Conservation (phyloP, 92 coral and sea anemone genomes). For the Porites cylindrica region DNA sequence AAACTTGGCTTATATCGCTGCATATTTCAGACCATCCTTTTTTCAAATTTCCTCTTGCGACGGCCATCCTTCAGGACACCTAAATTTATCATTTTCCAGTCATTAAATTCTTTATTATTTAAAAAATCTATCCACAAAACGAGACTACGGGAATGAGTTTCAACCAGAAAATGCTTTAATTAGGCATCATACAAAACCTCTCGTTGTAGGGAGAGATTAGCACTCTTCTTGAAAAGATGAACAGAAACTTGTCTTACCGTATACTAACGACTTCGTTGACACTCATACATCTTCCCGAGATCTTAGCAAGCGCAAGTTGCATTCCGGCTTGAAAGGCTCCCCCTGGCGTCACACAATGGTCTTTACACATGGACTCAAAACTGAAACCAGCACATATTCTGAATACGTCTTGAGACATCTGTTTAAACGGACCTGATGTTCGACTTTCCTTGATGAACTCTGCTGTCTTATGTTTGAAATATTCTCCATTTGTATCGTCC, state of each 20-base stretch:
- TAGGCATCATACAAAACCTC: too few relatives aligned
- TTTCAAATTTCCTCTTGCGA: too few relatives aligned
- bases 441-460: conserved; percentile 44
- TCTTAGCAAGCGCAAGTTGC: conserved; percentile 76
- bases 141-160: too few relatives aligned
- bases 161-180: too few relatives aligned
- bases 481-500: conserved; percentile 70
- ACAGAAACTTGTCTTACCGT: conserved; percentile 42
- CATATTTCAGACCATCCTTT: too few relatives aligned
- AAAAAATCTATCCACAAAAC: too few relatives aligned
- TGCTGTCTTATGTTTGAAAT: conserved; percentile 54
- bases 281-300: conserved; percentile 55
- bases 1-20: too few relatives aligned
- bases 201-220: too few relatives aligned
- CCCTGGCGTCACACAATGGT: conserved; percentile 65
- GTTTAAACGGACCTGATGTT: conserved; percentile 68
- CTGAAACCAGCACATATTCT: conserved; percentile 62
- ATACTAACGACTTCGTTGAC: conserved; percentile 79
- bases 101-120: too few relatives aligned
- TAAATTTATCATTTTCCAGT: too few relatives aligned
- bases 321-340: conserved; percentile 82
- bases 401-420: conserved; percentile 70
- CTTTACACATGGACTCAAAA: conserved; percentile 64
- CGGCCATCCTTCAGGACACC: too few relatives aligned
- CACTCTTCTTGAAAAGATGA: background rate